Conservation (phyloP, 2,113 vertebrate species). For the Opisthocomus hoazin region DNA sequence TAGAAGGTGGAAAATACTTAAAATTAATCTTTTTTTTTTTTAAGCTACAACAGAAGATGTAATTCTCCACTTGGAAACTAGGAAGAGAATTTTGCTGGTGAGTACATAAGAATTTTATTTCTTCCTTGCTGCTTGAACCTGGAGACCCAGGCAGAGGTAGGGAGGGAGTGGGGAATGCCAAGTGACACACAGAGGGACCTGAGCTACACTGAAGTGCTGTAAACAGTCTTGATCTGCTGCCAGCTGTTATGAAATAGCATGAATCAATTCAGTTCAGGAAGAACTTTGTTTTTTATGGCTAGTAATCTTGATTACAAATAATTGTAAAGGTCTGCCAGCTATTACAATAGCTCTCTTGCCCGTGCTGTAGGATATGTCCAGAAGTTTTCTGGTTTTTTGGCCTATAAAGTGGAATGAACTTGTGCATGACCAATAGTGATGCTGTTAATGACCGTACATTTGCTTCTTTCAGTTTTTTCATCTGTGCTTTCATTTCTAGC, state of each 20-base stretch:
- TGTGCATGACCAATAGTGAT: not conserved
- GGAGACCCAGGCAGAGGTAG: not conserved
- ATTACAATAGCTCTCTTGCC: not conserved
- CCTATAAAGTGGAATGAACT: not conserved
- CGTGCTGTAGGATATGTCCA: not conserved
- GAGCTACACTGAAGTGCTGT: not conserved
- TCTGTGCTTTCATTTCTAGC: not conserved
- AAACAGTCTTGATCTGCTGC: not conserved
- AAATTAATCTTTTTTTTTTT: accelerated
- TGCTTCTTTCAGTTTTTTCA: not conserved
- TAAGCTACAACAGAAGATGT: not conserved
- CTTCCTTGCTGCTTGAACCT: not conserved
- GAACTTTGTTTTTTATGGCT: not conserved
- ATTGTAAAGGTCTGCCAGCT: not conserved
- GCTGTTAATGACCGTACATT: not conserved
- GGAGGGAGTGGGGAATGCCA: not conserved
- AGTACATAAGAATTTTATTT: not conserved
- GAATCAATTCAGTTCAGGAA: not conserved
- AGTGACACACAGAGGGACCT: not conserved
- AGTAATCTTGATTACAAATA: not conserved
- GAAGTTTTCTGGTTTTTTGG: not conserved
- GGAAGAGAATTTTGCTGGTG: not conserved
- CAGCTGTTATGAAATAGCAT: not conserved
- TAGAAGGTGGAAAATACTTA: not conserved
- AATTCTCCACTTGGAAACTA: not conserved